These are phyloP conservation scores for Triplophysa rosa DNA, from an alignment of 2,113 vertebrate genomes.

Conservation along the genomic window DNA sequence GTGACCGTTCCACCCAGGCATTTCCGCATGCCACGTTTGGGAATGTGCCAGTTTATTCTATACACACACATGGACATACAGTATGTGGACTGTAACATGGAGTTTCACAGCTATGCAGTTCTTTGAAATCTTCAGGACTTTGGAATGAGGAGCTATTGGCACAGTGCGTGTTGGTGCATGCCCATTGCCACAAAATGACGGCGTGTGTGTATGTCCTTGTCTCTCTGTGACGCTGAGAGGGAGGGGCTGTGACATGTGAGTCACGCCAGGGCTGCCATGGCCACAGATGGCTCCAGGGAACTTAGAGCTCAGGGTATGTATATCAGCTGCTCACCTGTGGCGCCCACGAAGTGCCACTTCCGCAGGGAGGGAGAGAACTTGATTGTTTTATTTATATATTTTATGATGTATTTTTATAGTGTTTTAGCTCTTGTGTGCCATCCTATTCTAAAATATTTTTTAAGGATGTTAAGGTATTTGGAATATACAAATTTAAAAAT, in stretches of 20 bases:
- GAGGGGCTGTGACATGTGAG: conserved; percentile 29
- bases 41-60: conserved; percentile 6
- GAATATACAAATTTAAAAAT: too few species aligned
- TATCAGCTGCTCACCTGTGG: conserved; percentile 50
- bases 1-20: conserved; percentile 15
- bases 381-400: background rate
- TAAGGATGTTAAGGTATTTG: too few species aligned
- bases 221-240: background rate
- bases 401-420: too few species aligned
- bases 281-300: conserved; percentile 52
- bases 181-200: background rate
- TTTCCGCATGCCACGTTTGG: conserved; percentile 15
- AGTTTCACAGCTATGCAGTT: conserved; percentile 12
- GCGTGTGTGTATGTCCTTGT: conserved; percentile 2
- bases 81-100: conserved; percentile 17
- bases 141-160: conserved; percentile 9
- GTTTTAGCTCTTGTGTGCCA: too few species aligned
- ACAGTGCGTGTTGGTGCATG: background rate
- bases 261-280: conserved; percentile 29
- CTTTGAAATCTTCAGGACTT: conserved; percentile 16
- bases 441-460: too few species aligned
- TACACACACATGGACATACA: background rate
- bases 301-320: conserved; percentile 37
- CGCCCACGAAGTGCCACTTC: conserved; percentile 39
- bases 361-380: conserved; percentile 22